Base-by-base conservation (phyloP, 1,140 invertebrate species). In the Cydia pomonella region DNA sequence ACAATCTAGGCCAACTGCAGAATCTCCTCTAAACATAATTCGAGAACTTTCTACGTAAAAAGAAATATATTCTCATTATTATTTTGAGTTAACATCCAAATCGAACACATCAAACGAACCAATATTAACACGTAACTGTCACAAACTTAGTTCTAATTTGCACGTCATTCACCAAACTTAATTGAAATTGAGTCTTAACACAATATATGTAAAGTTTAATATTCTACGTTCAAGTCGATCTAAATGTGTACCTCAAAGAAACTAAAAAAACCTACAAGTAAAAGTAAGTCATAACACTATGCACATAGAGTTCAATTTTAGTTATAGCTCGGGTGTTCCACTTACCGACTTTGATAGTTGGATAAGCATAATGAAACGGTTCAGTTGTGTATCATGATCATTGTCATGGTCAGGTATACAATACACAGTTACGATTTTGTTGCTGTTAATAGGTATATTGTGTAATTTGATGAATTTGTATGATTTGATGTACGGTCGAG, bases 361-460 rank as follows among this genome's bases (percentile, higher is more conserved):
- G 33, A 23, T 33, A 69, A 69, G 64, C 29, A 38, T 69, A 69
- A 69, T 69, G 64, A 69, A 69, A 18, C 10, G 64, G 13, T 69
- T 38, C 47, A 50, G 29, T 6, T 38, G 64, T 69, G 12, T 27
- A 13, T 23, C 13, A 13, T 16, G 63, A 66, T 7, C 64, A 69
- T 69, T 69, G 64, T 33, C 64, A 69, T 33, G 64, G 64, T 21
- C 64, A 59, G 16, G 29, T 16, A 18, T 33, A n/a, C n/a, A n/a
- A n/a, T 69, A 23, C 1, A 50, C 47, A n/a, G n/a, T 50, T 50
- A 50, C 41, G 41, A 44, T 0, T 44, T 13, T 16, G 2, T 44
- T 44, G 16, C 10, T 44, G 41, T 44, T 44, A 44, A 9, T 5
- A 1, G 33, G 7, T 38, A 9, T n/a, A 38, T 38, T 0, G 33